Evolutionary conservation across 2,797 vertebrate species (phyloP).

Genomic region (Thamnophis elegans): DNA sequence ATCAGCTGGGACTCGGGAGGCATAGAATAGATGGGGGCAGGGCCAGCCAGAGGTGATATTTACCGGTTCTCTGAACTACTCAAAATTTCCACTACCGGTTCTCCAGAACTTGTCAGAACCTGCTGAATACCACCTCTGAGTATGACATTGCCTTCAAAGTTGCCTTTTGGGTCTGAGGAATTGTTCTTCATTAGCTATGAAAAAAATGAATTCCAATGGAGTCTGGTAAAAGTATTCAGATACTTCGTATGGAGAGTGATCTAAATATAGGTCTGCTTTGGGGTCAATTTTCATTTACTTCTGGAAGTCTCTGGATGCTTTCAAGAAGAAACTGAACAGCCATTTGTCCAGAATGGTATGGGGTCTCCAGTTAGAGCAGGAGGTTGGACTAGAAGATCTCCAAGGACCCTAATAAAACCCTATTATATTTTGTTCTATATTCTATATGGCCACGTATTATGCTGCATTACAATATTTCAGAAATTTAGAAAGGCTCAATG

Average conservation of each 20-base stretch:
- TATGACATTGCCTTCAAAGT: background rate
- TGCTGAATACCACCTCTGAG: no score
- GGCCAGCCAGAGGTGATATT: no score
- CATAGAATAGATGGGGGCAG: no score
- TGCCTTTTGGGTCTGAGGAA: background rate
- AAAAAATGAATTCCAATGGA: background rate
- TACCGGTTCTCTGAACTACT: no score
- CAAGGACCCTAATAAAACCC: background rate
- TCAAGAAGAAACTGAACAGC: background rate
- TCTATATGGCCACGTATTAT: no score
- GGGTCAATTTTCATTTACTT: background rate
- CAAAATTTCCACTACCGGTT: no score
- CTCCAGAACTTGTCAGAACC: no score
- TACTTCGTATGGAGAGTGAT: background rate
- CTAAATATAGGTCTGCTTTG: background rate
- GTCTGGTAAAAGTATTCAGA: background rate
- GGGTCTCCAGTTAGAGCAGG: background rate
- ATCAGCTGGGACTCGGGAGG: no score
- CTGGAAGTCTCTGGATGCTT: background rate
- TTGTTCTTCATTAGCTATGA: background rate
- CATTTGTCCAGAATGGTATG: background rate
- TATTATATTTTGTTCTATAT: background rate
- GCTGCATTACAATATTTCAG: no score
- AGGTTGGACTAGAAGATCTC: background rate
- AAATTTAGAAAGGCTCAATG: background rate